Conservation (phyloP, 2,888 invertebrate species). For the Chouioia cunea region DNA sequence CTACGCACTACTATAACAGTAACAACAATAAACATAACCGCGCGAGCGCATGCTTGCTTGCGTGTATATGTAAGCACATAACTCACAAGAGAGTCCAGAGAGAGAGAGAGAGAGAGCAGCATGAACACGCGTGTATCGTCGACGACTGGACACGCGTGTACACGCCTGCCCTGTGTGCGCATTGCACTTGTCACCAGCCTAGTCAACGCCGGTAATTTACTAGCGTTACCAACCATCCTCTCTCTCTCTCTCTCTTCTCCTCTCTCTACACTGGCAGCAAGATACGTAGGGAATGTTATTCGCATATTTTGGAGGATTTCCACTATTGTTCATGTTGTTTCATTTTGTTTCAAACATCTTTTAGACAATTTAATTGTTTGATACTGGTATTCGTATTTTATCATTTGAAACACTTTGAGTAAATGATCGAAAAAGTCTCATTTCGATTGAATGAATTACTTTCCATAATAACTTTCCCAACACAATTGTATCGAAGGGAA, state of each 20-base stretch:
- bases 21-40: background rate
- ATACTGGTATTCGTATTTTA: no score
- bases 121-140: slow-evolving; percentile 41
- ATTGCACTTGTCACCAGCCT: slow-evolving; percentile 63
- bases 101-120: slow-evolving; percentile 52
- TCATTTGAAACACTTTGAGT: no score
- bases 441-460: no score
- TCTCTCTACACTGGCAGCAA: background rate
- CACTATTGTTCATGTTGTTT: no score
- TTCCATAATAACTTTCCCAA: no score
- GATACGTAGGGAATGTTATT: no score
- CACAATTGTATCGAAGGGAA: no score
- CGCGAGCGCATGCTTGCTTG: slow-evolving; percentile 18
- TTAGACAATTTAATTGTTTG: no score
- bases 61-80: slow-evolving; percentile 6
- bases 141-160: slow-evolving; percentile 3
- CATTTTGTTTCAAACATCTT: no score
- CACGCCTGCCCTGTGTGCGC: slow-evolving; percentile 48
- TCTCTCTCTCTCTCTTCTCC: slow-evolving; percentile 36
- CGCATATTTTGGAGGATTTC: no score
- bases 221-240: slow-evolving; percentile 43
- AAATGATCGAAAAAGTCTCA: no score
- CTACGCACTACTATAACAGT: slow-evolving; percentile 5
- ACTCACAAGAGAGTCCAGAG: slow-evolving; percentile 44
- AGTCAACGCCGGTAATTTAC: slow-evolving; percentile 65